Evolutionary conservation across 2,888 invertebrate genomes (phyloP), one percentile per base, ranked within the genome.

Genomic region (Lycaena phlaeas): DNA sequence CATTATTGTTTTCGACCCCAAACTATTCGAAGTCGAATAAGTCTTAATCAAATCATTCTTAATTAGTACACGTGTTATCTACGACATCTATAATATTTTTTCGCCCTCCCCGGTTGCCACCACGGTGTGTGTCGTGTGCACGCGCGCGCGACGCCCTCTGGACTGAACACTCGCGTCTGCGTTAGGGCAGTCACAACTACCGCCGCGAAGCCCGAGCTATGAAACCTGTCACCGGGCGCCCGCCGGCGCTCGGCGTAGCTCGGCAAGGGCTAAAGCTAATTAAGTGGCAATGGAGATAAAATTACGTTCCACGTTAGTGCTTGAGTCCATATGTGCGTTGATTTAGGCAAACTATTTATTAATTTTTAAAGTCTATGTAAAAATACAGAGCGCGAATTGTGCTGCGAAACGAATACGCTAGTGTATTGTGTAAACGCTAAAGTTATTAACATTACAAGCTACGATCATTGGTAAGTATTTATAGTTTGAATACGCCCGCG

Each of bases 61-160:
- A 15, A 9, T 7, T 12, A 31, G 18, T 31, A 10, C 12, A n/a
- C 11, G 11, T 34, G 15, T 4, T 11, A 6, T 4, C 17, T 15
- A 30, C 27, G 26, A 40, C 27, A 42, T 27, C 43, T 27, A 10
- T 22, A 29, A 22, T 12, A 28, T 22, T 42, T 41, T 38, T 27
- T 9, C 11, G 36, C 42, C 38, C 39, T 44, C 12, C 34, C 40
- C 28, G 3, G 15, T 15, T 22, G 44, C 49, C 54, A 52, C 52
- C 51, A 52, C 64, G 54, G 53, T 56, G 45, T 45, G 54, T 46
- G 54, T 54, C 56, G 53, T 57, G 54, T 52, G 51, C 51, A 65
- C 69, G 66, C 68, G 65, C 70, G 68, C 68, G 68, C 65, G 69
- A 70, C 78, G 75, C 70, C 73, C 55, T 58, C 76, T 69, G 74